These are phyloP conservation scores for Scortum barcoo DNA, from an alignment of 2,113 vertebrate genomes.

Conservation along the genomic window DNA sequence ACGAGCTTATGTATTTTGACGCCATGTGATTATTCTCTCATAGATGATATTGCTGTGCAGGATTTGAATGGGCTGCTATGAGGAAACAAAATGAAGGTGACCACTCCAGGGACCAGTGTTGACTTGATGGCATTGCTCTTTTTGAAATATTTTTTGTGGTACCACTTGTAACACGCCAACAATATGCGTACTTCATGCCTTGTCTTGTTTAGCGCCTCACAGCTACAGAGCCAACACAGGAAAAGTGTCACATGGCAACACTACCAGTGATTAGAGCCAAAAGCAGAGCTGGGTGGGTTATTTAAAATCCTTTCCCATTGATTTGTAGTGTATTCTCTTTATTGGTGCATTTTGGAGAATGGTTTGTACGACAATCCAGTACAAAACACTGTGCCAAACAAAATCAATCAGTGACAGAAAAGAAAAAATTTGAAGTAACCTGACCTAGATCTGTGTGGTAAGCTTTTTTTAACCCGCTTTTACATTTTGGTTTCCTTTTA, in stretches of 20 bases:
- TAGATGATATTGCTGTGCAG: neutral
- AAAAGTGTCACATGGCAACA: constrained; percentile 33
- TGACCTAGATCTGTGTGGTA: constrained; percentile 30
- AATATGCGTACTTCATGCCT: neutral
- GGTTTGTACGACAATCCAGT: constrained; percentile 49
- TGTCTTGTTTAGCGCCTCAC: neutral
- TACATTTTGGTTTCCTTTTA: constrained; percentile 11
- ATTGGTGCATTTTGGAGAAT: constrained; percentile 15
- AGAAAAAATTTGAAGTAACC: constrained; percentile 17
- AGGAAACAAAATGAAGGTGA: constrained; percentile 3
- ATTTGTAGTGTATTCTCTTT: constrained; percentile 12
- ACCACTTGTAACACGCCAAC: neutral
- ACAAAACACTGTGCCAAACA: constrained; percentile 50
- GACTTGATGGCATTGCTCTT: neutral
- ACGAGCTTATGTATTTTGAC: constrained; percentile 10
- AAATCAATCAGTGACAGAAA: constrained; percentile 35
- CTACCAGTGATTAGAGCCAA: constrained; percentile 33
- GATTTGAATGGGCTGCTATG: constrained; percentile 5
- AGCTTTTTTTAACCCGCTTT: constrained; percentile 10
- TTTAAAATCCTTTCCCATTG: neutral
- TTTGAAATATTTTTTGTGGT: neutral
- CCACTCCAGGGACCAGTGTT: neutral
- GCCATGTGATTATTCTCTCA: neutral
- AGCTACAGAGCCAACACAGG: constrained; percentile 11
- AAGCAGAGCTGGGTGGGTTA: constrained; percentile 26